Evolutionary conservation across 2,888 invertebrate genomes (phyloP).

Genomic region (Acleris laterana): DNA sequence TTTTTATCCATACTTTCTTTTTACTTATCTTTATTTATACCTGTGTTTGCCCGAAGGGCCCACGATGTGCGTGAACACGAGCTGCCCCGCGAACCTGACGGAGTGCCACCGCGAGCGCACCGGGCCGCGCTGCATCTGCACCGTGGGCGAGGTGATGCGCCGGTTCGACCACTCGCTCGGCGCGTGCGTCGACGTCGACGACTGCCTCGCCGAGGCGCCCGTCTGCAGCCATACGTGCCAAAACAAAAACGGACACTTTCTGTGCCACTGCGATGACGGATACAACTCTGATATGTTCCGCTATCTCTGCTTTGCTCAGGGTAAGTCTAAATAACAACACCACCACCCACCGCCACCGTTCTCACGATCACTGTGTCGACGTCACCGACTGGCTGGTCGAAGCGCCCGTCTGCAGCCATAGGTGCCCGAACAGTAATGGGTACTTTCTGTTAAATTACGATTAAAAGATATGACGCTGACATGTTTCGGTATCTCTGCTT

Average conservation of each 20-base stretch:
- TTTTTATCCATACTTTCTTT: too few relatives aligned
- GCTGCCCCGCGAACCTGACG: slow-evolving; percentile 52
- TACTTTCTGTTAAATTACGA: too few relatives aligned
- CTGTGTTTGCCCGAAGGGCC: slow-evolving; percentile 55
- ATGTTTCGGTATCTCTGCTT: slow-evolving; percentile 74
- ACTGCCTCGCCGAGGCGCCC: slow-evolving; percentile 85
- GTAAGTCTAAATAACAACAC: too few relatives aligned
- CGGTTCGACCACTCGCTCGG: slow-evolving; percentile 60
- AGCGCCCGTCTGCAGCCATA: slow-evolving; percentile 88
- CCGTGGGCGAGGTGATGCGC: slow-evolving; percentile 58
- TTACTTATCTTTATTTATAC: too few relatives aligned
- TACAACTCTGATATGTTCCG: slow-evolving; percentile 80
- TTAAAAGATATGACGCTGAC: slow-evolving; percentile 86
- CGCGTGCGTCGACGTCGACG: slow-evolving; percentile 85
- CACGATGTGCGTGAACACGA: slow-evolving; percentile 62
- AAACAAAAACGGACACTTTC: slow-evolving; percentile 84
- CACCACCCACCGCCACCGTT: too few relatives aligned
- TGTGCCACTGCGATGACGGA: slow-evolving; percentile 86
- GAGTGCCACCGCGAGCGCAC: slow-evolving; percentile 56
- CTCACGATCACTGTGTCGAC: slow-evolving; percentile 73
- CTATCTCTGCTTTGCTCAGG: slow-evolving; percentile 58
- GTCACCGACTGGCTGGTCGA: slow-evolving; percentile 86
- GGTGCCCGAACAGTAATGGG: slow-evolving; percentile 85
- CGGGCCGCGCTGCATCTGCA: slow-evolving; percentile 84
- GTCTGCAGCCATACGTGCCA: slow-evolving; percentile 88